Evolutionary conservation across 1,140 invertebrate genomes (phyloP), one percentile per base, ranked within the genome.

Genomic region (Eriosoma lanigerum): DNA sequence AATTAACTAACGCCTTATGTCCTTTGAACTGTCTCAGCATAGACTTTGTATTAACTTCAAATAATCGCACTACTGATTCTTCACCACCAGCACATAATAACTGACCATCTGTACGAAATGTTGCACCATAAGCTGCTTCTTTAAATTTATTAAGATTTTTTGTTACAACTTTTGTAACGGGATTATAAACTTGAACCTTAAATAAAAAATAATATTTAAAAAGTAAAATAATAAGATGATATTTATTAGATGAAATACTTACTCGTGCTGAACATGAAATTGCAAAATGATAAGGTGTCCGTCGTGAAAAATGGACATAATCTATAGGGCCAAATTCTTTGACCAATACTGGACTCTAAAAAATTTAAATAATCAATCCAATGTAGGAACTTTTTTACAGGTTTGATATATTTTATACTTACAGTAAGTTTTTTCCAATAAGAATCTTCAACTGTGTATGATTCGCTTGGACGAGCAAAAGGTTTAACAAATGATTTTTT

Each of bases 301-400:
- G 87, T 10, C 93, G 93, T 83, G 93, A 94, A 85, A 98, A 96
- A 85, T 97, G 93, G 73, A 98, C 90, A 84, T 94, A 93, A 85
- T 96, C 94, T 48, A 98, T 94, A 0, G 93, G 89, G 52, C 95
- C 95, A 88, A 93, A 95, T 86, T 98, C 96, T 87, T 97, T 98
- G 0, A 96, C 89, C 60, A 96, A 89, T 8, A 95, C 92, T 68
- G 95, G 94, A 83, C 90, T 87, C 95, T 96, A 85, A 83, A 89
- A 90, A 78, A 82, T n/a, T n/a, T 80, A 82, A 85, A 84, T 82
- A 83, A 81, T 78, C 68, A 66, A 64, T 21, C 4, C 38, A 38
- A 21, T 5, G 38, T 1, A 8, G n/a, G 0, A 64, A 64, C 9
- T 3, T 44, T 3, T 19, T 62, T 3, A n/a, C 38, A 26, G 1